These are phyloP conservation scores for Leucophenga varia DNA, from an alignment of 1,140 invertebrate species.

Conservation along the genomic window DNA sequence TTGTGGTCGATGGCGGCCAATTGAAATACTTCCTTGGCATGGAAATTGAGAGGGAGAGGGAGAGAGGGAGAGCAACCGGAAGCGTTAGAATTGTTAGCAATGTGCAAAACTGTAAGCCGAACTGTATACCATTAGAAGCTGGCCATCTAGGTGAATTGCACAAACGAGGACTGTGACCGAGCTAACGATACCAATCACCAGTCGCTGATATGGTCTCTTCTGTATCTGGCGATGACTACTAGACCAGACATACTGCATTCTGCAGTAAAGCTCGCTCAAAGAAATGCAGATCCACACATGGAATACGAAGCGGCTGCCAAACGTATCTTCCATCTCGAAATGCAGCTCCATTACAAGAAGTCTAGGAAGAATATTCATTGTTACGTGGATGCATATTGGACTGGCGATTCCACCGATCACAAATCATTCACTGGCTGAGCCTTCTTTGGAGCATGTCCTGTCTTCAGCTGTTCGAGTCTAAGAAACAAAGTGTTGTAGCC, in stretches of 20 bases:
- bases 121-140: conserved; percentile 4
- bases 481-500: conserved; percentile 11
- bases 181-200: conserved; percentile 4
- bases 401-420: conserved; percentile 31
- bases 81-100: no score
- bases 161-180: neutral
- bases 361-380: neutral
- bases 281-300: conserved; percentile 1
- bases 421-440: conserved; percentile 47
- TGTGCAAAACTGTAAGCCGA: conserved; percentile 2
- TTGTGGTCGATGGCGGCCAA: conserved; percentile 28
- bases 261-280: conserved; percentile 2
- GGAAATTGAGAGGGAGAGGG: no score
- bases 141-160: conserved; percentile 9
- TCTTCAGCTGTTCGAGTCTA: conserved; percentile 36
- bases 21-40: conserved; percentile 31
- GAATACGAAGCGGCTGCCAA: conserved; percentile 5
- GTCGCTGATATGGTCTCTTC: conserved; percentile 7
- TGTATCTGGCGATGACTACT: conserved; percentile 12
- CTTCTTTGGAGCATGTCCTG: conserved; percentile 25
- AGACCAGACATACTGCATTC: conserved; percentile 12
- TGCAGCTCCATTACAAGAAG: neutral
- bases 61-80: no score
- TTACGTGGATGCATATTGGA: conserved; percentile 31
- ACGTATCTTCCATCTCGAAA: conserved; percentile 8